These are phyloP conservation scores for Pogonocichla stellata DNA, from an alignment of 2,113 vertebrate genomes.

Conservation along the genomic window DNA sequence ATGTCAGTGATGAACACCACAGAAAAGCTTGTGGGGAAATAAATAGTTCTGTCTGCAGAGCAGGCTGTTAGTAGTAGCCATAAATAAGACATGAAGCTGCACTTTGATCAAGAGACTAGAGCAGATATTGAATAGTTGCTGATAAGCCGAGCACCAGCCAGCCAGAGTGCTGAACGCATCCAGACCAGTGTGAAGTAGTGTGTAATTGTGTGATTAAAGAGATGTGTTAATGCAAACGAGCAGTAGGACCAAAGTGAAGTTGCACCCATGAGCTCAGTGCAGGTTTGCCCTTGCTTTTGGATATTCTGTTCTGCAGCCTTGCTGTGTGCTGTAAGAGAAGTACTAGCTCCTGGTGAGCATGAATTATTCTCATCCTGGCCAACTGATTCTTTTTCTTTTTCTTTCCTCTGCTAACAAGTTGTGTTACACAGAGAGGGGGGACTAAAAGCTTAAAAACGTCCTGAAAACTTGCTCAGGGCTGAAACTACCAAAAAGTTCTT, in stretches of 20 bases:
- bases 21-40: constrained; percentile 31
- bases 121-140: constrained; percentile 21
- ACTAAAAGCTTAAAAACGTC: background rate
- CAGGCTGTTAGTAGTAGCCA: constrained; percentile 48
- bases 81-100: constrained; percentile 61
- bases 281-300: background rate
- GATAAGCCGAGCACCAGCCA: constrained; percentile 1
- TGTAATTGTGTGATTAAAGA: background rate
- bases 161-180: background rate
- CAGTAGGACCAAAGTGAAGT: background rate
- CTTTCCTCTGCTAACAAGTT: background rate
- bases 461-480: background rate
- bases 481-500: background rate
- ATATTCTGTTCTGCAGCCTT: background rate
- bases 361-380: background rate
- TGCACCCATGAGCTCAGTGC: background rate
- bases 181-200: background rate
- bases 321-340: background rate
- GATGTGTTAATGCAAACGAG: background rate
- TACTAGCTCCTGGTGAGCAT: background rate
- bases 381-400: background rate
- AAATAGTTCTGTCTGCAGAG: constrained; percentile 48
- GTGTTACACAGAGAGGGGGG: background rate
- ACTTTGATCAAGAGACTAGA: constrained; percentile 42
- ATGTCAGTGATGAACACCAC: constrained; percentile 61